Percentiles rank a stretch among this genome's conserved stretches.
Evolutionary conservation across 2,888 invertebrate species (phyloP).

Genomic region (Chouioia cunea): DNA sequence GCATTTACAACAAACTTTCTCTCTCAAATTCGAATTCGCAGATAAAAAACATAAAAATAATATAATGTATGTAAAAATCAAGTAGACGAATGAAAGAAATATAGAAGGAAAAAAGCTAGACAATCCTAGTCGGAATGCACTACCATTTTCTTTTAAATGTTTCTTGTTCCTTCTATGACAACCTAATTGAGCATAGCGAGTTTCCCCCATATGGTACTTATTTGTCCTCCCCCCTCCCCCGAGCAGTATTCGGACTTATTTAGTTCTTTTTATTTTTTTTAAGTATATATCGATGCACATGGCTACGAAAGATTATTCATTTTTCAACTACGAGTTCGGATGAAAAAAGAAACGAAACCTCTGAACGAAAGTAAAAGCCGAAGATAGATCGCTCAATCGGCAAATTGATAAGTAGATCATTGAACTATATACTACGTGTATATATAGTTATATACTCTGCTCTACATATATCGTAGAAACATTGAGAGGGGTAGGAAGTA

Average conservation of each 20-base stretch:
- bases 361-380: no score
- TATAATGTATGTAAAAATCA: no score
- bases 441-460: no score
- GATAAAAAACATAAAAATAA: no score
- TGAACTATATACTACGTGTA: background rate
- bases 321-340: conserved; percentile 1
- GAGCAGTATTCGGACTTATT: conserved; percentile 41
- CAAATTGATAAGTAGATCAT: conserved; percentile 66
- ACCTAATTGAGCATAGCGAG: conserved; percentile 49
- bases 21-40: background rate
- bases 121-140: conserved; percentile 13
- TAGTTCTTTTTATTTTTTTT: no score
- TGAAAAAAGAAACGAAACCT: conserved; percentile 54
- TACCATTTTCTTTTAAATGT: conserved; percentile 6
- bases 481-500: no score
- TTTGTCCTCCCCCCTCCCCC: no score
- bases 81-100: no score
- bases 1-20: conserved; percentile 11
- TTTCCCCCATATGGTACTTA: conserved; percentile 47
- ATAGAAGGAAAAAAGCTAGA: no score
- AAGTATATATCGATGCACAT: background rate
- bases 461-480: no score
- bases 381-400: conserved; percentile 47
- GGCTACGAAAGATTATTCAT: background rate
- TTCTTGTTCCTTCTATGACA: conserved; percentile 41